A percentile compares a stretch with the other conserved stretches of the same genome.
Conservation (phyloP, 2,888 invertebrate genomes). For the Cabera pusaria region DNA sequence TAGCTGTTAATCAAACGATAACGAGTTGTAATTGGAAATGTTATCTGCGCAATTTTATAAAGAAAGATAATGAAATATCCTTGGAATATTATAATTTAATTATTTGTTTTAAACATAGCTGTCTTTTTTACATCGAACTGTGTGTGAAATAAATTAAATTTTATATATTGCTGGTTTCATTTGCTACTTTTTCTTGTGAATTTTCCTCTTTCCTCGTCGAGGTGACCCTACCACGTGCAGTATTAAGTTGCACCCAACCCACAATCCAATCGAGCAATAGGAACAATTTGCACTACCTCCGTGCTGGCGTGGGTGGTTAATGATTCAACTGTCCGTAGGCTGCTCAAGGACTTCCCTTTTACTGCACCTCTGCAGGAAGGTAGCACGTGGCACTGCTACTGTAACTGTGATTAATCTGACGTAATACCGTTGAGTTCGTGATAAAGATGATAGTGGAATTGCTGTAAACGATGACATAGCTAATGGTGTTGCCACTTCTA, state of each 20-base stretch:
- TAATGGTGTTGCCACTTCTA: too few species aligned
- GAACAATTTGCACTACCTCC: constrained; percentile 42
- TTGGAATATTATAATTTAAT: background rate
- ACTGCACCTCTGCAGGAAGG: constrained; percentile 58
- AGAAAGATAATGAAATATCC: background rate
- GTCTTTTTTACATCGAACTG: too few species aligned
- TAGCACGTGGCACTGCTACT: constrained; percentile 33
- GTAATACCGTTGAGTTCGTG: background rate
- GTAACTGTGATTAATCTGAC: constrained; percentile 19
- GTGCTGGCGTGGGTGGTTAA: constrained; percentile 60
- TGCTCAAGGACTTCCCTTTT: constrained; percentile 76
- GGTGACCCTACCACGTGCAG: constrained; percentile 14
- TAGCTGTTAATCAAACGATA: constrained; percentile 15
- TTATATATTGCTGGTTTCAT: too few species aligned
- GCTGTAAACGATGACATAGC: background rate
- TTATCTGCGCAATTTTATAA: constrained; percentile 10
- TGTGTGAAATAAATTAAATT: too few species aligned
- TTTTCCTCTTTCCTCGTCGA: too few species aligned
- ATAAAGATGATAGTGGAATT: too few species aligned
- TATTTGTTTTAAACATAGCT: too few species aligned
- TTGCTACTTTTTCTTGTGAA: too few species aligned
- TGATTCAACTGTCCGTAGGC: constrained; percentile 68
- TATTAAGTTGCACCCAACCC: constrained; percentile 29
- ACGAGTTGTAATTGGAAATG: constrained; percentile 6
- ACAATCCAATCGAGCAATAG: constrained; percentile 45